These are phyloP conservation scores for Silurus aristotelis DNA, from an alignment of 2,797 vertebrate species.

Conservation along the genomic window DNA sequence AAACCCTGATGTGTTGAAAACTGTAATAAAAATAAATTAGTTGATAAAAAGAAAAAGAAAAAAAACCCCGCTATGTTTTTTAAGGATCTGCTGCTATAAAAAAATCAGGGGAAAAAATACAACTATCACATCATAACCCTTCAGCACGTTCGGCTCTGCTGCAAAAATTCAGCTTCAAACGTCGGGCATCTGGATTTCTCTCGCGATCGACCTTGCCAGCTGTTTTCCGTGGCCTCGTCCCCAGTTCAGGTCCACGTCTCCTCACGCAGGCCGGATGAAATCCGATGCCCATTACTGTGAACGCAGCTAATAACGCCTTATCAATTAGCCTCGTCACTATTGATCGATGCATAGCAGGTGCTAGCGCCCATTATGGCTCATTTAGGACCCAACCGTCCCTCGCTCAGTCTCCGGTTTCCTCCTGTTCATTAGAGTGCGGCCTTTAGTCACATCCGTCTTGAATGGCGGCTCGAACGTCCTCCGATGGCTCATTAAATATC, in stretches of 20 bases:
- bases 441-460: constrained; percentile 66
- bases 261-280: constrained; percentile 76
- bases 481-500: constrained; percentile 73
- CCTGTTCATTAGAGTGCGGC: constrained; percentile 70
- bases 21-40: too few relatives aligned
- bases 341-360: constrained; percentile 81
- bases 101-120: background rate
- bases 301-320: constrained; percentile 79
- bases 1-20: too few relatives aligned
- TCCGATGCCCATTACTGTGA: constrained; percentile 76
- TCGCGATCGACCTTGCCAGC: constrained; percentile 80
- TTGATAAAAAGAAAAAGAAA: too few relatives aligned
- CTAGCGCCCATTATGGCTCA: constrained; percentile 72
- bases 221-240: constrained; percentile 68
- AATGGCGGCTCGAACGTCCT: constrained; percentile 67
- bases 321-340: constrained; percentile 79
- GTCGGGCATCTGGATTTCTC: constrained; percentile 71
- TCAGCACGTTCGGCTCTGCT: background rate
- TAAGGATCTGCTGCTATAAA: background rate
- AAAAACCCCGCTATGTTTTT: too few relatives aligned
- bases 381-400: constrained; percentile 70
- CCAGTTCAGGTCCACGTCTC: constrained; percentile 62
- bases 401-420: constrained; percentile 71
- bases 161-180: background rate
- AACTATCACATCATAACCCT: background rate